Percentiles rank a stretch among this genome's conserved stretches.
These are phyloP conservation scores for Oscheius sp. DNA, from an alignment of 2,888 invertebrate genomes.

Conservation along the genomic window DNA sequence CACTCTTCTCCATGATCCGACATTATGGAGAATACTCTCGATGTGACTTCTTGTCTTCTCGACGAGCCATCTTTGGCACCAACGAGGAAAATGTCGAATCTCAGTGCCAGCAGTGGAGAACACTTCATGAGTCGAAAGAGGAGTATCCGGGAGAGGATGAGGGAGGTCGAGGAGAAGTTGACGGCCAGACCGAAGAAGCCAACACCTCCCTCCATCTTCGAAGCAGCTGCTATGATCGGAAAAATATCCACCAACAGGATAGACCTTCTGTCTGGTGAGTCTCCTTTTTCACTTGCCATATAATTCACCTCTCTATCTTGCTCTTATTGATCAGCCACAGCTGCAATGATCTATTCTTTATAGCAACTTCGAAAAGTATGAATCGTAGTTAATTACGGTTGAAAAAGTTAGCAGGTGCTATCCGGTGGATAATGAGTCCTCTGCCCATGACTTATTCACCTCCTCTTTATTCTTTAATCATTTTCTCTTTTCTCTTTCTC, in stretches of 20 bases:
- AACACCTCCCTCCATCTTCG: constrained; percentile 56
- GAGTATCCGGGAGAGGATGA: constrained; percentile 51
- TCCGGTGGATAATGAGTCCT: no score
- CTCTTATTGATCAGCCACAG: no score
- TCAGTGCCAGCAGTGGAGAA: constrained; percentile 19
- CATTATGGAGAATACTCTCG: constrained; percentile 25
- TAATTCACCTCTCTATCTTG: no score
- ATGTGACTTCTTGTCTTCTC: constrained; percentile 29
- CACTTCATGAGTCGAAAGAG: constrained; percentile 50
- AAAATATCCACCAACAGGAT: constrained; percentile 55
- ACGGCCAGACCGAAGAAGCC: constrained; percentile 45
- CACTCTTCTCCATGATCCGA: not conserved
- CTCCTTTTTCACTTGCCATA: no score
- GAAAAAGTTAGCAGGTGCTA: no score
- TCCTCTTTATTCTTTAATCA: no score
- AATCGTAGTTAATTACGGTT: no score
- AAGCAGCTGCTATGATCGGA: constrained; percentile 55
- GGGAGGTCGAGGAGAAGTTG: constrained; percentile 42
- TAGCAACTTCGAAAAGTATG: no score
- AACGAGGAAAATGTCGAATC: constrained; percentile 26
- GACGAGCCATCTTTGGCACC: constrained; percentile 7
- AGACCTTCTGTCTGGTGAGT: constrained; percentile 62
- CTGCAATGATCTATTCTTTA: no score
- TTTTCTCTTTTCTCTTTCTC: no score
- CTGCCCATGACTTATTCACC: no score